Percentiles rank a stretch among this genome's conserved stretches.
Conservation (phyloP, 2,113 vertebrate species). For the Apus apus region DNA sequence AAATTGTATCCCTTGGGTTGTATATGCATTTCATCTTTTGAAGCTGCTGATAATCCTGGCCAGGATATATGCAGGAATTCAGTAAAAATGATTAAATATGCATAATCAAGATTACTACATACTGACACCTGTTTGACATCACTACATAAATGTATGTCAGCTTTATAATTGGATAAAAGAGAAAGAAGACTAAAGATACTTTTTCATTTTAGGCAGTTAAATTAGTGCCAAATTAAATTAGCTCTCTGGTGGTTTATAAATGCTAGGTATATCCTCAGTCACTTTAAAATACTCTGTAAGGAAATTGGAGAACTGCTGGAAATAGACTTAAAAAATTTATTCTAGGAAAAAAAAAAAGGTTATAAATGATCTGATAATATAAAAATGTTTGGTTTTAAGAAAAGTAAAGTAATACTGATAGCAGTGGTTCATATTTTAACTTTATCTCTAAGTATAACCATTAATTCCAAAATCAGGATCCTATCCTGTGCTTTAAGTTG, state of each 20-base stretch:
- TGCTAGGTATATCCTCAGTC: neutral
- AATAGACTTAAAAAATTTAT: neutral
- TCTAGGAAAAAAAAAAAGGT: neutral
- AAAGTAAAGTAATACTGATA: neutral
- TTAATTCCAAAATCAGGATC: neutral
- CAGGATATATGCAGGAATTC: slow-evolving; percentile 17
- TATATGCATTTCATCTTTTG: neutral
- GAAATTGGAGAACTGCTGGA: neutral
- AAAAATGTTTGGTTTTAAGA: neutral
- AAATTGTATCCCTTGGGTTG: neutral
- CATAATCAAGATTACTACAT: slow-evolving; percentile 3
- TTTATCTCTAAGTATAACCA: neutral
- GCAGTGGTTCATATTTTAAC: neutral
- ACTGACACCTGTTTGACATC: slow-evolving; percentile 26
- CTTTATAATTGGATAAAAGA: neutral
- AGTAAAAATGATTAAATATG: slow-evolving; percentile 38
- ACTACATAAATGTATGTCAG: neutral
- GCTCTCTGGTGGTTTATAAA: neutral
- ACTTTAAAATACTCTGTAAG: neutral
- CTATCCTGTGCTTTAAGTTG: neutral
- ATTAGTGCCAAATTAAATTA: neutral
- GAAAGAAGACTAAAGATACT: neutral
- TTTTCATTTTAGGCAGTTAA: slow-evolving; percentile 4
- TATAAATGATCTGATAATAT: neutral
- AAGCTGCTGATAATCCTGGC: neutral